Percentiles rank a stretch among this genome's conserved stretches.
Evolutionary conservation across 2,113 vertebrate species (phyloP).

Genomic region (Cochlearius cochlearius): DNA sequence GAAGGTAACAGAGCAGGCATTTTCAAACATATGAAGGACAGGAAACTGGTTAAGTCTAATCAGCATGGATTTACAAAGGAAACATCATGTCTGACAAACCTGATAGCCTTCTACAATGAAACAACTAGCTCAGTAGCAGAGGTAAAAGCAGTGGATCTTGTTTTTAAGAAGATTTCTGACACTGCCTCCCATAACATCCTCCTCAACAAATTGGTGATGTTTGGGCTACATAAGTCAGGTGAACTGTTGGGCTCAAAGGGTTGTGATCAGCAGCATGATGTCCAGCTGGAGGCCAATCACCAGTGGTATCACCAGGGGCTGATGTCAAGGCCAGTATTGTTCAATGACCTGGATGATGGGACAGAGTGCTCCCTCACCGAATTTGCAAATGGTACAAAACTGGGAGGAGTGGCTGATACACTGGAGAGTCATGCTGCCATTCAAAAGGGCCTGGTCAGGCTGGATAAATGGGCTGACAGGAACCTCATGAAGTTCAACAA

Average conservation of each 20-base stretch:
- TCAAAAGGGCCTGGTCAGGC: neutral
- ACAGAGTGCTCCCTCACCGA: neutral
- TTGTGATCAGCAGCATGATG: neutral
- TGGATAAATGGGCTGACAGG: neutral
- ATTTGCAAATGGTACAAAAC: neutral
- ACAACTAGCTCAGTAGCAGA: neutral
- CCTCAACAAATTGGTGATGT: neutral
- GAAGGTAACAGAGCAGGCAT: neutral
- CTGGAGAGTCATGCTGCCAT: neutral
- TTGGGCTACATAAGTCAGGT: rapidly evolving
- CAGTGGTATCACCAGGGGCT: neutral
- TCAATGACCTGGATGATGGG: neutral
- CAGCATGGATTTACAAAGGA: neutral
- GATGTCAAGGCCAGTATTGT: neutral
- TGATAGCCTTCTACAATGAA: neutral
- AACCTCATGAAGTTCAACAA: neutral
- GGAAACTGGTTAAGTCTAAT: neutral
- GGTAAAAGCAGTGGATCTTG: neutral
- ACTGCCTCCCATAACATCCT: neutral
- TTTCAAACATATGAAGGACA: neutral
- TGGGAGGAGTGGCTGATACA: neutral
- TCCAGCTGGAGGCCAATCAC: neutral
- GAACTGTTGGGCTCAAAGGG: neutral
- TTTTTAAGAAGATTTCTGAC: neutral
- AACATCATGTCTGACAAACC: neutral